Conservation (phyloP, 2,888 invertebrate genomes). For the Terebella lapidaria region DNA sequence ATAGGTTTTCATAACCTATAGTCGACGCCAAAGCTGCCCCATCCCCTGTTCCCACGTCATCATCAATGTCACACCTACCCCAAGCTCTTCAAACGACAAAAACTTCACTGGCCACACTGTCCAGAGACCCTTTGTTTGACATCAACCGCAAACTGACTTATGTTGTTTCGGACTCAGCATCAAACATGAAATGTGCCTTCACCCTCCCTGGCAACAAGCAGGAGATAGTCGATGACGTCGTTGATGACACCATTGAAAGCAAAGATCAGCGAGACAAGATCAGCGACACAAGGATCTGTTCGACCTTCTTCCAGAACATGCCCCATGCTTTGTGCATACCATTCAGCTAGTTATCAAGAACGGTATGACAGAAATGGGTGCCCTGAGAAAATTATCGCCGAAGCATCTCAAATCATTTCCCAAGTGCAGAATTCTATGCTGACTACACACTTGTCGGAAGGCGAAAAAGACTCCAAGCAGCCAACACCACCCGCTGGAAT, state of each 20-base stretch:
- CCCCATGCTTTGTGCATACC: not conserved
- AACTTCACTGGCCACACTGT: no score
- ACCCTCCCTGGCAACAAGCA: no score
- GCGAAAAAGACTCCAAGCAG: not conserved
- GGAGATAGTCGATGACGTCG: no score
- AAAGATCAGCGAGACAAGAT: no score
- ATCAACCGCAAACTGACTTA: not conserved
- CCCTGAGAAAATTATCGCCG: not conserved
- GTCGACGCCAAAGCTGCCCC: no score
- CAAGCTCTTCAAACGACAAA: no score
- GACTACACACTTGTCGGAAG: not conserved
- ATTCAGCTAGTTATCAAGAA: not conserved
- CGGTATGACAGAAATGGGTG: not conserved
- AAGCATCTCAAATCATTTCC: not conserved
- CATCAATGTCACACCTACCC: no score
- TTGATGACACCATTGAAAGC: no score
- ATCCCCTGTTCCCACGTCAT: no score
- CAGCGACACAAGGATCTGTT: no score
- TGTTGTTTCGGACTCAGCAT: not conserved
- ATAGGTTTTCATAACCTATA: no score
- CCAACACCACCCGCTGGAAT: constrained; percentile 1
- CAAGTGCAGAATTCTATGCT: not conserved
- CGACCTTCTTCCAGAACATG: no score
- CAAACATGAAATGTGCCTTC: not conserved
- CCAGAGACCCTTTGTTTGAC: not conserved